Conservation (phyloP, 2,113 vertebrate genomes). For the Tachuris rubrigastra region DNA sequence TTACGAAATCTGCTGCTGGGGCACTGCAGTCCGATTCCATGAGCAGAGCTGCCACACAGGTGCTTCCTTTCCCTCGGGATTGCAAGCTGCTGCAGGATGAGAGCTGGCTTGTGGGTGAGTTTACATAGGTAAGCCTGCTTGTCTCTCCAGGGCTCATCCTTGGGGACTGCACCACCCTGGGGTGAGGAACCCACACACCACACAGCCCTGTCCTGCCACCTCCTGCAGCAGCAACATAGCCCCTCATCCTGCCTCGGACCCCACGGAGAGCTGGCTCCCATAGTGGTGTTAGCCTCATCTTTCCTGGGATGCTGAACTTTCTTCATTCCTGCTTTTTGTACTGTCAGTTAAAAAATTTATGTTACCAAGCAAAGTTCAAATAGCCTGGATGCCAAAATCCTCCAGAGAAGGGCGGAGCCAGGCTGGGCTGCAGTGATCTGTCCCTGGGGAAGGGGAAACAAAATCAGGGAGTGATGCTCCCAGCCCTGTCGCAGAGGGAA, state of each 20-base stretch:
- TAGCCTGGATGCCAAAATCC: not conserved
- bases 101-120: accelerated
- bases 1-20: not conserved
- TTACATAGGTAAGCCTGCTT: not conserved
- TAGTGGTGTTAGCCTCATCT: accelerated
- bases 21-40: not conserved
- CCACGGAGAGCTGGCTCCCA: not conserved
- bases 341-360: not conserved
- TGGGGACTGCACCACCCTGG: not conserved
- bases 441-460: not conserved
- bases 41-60: not conserved
- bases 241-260: not conserved
- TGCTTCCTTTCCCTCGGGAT: accelerated
- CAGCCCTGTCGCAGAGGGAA: accelerated
- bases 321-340: not conserved
- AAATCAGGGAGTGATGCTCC: not conserved
- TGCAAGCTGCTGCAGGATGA: accelerated
- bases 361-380: not conserved
- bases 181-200: not conserved
- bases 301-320: not conserved
- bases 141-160: not conserved
- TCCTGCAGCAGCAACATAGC: not conserved
- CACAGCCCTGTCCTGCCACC: not conserved
- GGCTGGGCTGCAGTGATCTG: not conserved
- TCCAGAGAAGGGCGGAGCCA: accelerated